A percentile compares a stretch with the other conserved stretches of the same genome.
These are phyloP conservation scores for Galeruca laticollis DNA, from an alignment of 2,888 invertebrate species.

Conservation along the genomic window DNA sequence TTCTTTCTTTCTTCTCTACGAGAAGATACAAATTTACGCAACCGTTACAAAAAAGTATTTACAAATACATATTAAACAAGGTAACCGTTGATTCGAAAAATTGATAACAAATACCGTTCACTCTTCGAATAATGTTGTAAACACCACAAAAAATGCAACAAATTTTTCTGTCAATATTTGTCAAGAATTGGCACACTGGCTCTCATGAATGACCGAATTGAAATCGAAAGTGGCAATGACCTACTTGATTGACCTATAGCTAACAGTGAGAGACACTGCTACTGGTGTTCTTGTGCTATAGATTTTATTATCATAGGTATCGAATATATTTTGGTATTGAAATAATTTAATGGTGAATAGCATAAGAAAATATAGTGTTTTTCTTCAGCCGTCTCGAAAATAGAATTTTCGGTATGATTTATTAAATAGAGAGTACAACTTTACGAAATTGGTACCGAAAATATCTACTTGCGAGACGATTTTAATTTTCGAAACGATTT, in stretches of 20 bases:
- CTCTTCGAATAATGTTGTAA: constrained; percentile 7
- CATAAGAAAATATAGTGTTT: no score
- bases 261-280: constrained; percentile 43
- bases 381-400: no score
- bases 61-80: no score
- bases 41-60: neutral
- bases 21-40: no score
- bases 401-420: no score
- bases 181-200: constrained; percentile 36
- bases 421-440: no score
- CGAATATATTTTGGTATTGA: neutral
- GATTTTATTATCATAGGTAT: no score
- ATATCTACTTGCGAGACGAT: no score
- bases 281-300: constrained; percentile 11
- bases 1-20: neutral
- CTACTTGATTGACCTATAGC: constrained; percentile 46
- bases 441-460: no score
- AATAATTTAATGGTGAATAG: no score
- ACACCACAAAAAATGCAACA: constrained; percentile 15
- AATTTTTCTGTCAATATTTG: constrained; percentile 25
- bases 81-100: constrained; percentile 17
- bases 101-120: constrained; percentile 14
- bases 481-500: no score
- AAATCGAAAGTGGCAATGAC: constrained; percentile 56
- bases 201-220: constrained; percentile 43